These are phyloP conservation scores for Nematolebias whitei DNA, from an alignment of 2,113 vertebrate genomes.

Conservation along the genomic window DNA sequence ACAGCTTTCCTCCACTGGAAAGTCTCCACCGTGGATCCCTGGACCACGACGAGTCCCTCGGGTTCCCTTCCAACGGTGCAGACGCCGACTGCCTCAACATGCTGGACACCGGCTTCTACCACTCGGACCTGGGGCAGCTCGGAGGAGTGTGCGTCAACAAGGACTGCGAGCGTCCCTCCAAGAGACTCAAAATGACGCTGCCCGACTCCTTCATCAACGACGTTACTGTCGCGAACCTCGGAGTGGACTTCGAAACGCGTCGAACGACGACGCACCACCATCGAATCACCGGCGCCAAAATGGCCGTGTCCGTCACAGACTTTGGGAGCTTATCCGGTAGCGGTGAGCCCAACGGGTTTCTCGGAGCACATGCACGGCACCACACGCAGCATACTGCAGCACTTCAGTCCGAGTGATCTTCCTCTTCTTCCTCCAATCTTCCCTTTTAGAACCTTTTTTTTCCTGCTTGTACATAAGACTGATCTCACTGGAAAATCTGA, in stretches of 20 bases:
- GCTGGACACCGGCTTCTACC: slow-evolving; percentile 97
- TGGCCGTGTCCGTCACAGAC: slow-evolving; percentile 97
- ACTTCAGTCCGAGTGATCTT: slow-evolving; percentile 93
- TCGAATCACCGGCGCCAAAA: slow-evolving; percentile 94
- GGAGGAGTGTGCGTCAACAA: slow-evolving; percentile 86
- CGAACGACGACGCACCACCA: slow-evolving; percentile 87
- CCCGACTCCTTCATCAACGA: slow-evolving; percentile 92
- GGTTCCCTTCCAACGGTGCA: slow-evolving; percentile 87
- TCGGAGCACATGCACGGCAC: slow-evolving; percentile 88
- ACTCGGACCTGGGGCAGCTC: slow-evolving; percentile 87
- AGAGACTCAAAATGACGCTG: slow-evolving; percentile 95
- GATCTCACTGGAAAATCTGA: slow-evolving; percentile 96
- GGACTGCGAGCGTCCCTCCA: slow-evolving; percentile 90
- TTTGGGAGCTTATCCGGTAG: slow-evolving; percentile 88
- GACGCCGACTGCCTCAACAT: slow-evolving; percentile 95
- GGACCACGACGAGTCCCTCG: slow-evolving; percentile 90
- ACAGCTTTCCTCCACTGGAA: slow-evolving; percentile 87
- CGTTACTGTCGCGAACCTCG: slow-evolving; percentile 90
- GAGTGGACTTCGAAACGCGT: slow-evolving; percentile 91
- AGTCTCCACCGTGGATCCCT: slow-evolving; percentile 87
- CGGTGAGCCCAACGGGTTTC: slow-evolving; percentile 90
- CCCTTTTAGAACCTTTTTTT: slow-evolving; percentile 69
- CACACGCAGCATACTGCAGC: slow-evolving; percentile 90
- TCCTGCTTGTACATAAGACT: slow-evolving; percentile 85
- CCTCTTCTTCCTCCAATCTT: slow-evolving; percentile 72